Base-by-base conservation (phyloP, 2,113 vertebrate genomes). In the Carollia perspicillata region DNA sequence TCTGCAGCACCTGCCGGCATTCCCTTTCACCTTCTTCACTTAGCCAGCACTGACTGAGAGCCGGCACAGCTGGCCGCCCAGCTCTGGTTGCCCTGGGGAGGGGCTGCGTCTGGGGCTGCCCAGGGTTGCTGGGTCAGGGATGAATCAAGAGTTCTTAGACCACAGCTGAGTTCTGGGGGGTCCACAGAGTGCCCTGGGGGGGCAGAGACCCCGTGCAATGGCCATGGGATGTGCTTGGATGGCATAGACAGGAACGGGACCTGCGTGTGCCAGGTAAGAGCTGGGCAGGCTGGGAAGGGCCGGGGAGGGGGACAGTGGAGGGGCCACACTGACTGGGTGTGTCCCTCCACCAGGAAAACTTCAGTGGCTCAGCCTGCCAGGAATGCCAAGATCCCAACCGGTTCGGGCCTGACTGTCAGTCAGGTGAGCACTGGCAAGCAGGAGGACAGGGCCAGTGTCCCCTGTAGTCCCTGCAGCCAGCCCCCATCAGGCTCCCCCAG, bases 241-340 rank as follows among this genome's bases (percentile, higher is more conserved):
- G 99, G 99, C 40, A 97, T 98, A 0, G 40, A 92, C 0, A 98
- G 98, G 55, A 99, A 99, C 0, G 99, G 99, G 79, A 99, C 99
- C 93, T 99, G 99, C 33, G 71, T 98, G 92, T 99, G 99, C 97
- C 97, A 99, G 96, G 99, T 99, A 42, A 98, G 98, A 68, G 17
- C 0, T 1, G 0, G 4, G 83, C 28, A 40, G 33, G 40, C 35
- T 16, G 30, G 33, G 40, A 5, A 6, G 1, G 63, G 58, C 1
- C 0, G 58, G 53, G 58, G 23, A 9, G 55, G 58, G 55, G 16
- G 3, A 20, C 18, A 3, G 49, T 1, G 13, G 44, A 77, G 47
- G n/a, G 66, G 22, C 55, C 16, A 12, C 0, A 0, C 89, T 96
- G 91, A 97, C 84, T 5, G 0, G 9, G 22, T 20, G 33, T 6